Evolutionary conservation across 1,140 invertebrate species (phyloP).

Genomic region (Tetramorium parvispinum): DNA sequence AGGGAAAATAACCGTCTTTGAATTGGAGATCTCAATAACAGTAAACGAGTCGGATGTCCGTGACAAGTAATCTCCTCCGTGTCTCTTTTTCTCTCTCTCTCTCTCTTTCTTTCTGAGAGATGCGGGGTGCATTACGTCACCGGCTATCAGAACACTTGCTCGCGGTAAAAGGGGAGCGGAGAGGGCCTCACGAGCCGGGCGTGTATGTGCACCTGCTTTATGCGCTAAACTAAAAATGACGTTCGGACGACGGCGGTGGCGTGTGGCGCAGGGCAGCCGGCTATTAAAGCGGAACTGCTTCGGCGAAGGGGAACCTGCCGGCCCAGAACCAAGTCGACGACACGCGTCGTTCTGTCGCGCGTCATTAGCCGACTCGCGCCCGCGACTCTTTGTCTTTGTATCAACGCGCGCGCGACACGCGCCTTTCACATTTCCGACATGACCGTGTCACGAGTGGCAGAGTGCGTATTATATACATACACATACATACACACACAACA

Average conservation of each 20-base stretch:
- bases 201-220: not conserved
- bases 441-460: not conserved
- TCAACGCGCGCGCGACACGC: not conserved
- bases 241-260: not conserved
- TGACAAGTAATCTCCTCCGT: constrained; percentile 33
- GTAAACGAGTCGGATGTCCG: constrained; percentile 14
- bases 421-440: not conserved
- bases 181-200: not conserved
- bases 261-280: not conserved
- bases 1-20: not conserved
- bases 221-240: constrained; percentile 45
- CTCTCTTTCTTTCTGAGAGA: constrained; percentile 5
- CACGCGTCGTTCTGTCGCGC: constrained; percentile 24
- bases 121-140: constrained; percentile 43
- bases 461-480: not conserved
- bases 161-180: not conserved
- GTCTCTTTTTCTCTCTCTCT: not conserved
- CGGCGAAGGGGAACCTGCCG: not conserved
- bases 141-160: constrained; percentile 30
- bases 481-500: too few species aligned
- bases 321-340: constrained; percentile 12
- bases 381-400: constrained; percentile 19
- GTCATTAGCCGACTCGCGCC: constrained; percentile 19
- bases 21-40: constrained; percentile 29
- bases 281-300: constrained; percentile 61